Base-by-base conservation (phyloP, 92 coral and sea anemone genomes). In the Desmophyllum pertusum region DNA sequence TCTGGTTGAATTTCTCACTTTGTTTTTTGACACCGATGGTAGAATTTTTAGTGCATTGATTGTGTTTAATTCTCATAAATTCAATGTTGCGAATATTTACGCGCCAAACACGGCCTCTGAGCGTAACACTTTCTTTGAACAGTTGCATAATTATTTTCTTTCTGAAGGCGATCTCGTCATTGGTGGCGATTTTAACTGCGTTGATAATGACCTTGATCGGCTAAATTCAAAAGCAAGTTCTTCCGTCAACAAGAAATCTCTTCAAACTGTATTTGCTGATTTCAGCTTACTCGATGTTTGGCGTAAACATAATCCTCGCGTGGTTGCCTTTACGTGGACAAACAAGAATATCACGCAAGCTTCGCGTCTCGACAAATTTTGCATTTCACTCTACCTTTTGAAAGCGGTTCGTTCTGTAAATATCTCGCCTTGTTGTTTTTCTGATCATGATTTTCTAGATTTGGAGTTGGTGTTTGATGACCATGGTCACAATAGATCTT, bases 391-490 rank as follows among this genome's bases (percentile, higher is more conserved):
- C n/a, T n/a, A n/a, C n/a, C n/a, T n/a, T n/a, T n/a, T n/a, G n/a
- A n/a, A n/a, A n/a, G n/a, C n/a, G n/a, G n/a, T n/a, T n/a, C n/a
- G n/a, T n/a, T n/a, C n/a, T n/a, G n/a, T n/a, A n/a, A 41, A 78
- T 3, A n/a, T 61, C 37, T 33, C 4, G 0, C 85, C 77, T 3
- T 65, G 77, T 23, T 0, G 0, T 4, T 31, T 81, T 1, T 81
- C 85, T 0, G 85, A 81, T 51, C 85, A 81, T 21, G 68, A 81
- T 21, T 81, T 67, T 65, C 46, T 78, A 46, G 14, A 46, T n/a
- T n/a, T n/a, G n/a, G n/a, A n/a, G n/a, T n/a, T n/a, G n/a, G n/a
- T n/a, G n/a, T n/a, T n/a, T n/a, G n/a, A n/a, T n/a, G n/a, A n/a
- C n/a, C n/a, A n/a, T n/a, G n/a, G n/a, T n/a, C n/a, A n/a, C n/a